Percentiles rank a stretch among this genome's conserved stretches.
phyloP scores from a whole-genome alignment of 2,888 invertebrate genomes.

The Pherbina coryleti region DNA sequence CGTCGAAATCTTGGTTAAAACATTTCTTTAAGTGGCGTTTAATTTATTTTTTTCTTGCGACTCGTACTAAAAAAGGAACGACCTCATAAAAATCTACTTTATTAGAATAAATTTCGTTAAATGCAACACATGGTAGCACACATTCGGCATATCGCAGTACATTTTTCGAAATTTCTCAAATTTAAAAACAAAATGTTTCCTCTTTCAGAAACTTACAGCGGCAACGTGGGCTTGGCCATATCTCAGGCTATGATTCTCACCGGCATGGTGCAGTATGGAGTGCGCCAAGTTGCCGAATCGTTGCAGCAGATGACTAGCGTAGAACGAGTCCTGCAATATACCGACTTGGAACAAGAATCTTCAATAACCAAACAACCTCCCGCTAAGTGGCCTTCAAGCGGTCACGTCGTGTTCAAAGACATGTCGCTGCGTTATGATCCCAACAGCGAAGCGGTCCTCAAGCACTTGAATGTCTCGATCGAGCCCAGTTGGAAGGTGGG shows the following conservation, averaged over 20 bases:
- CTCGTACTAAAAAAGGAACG: too few species aligned
- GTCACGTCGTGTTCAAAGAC: conserved; percentile 72
- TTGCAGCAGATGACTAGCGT: conserved; percentile 81
- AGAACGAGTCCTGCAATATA: conserved; percentile 80
- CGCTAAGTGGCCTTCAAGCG: conserved; percentile 78
- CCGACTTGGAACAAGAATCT: conserved; percentile 75
- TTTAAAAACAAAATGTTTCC: not conserved
- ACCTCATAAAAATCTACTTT: too few species aligned
- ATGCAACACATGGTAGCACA: too few species aligned
- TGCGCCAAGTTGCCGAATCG: conserved; percentile 78
- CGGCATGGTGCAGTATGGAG: conserved; percentile 81
- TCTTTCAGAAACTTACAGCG: conserved; percentile 71
- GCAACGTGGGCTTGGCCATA: conserved; percentile 80
- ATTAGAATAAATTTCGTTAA: too few species aligned
- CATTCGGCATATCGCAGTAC: too few species aligned
- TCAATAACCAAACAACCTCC: conserved; percentile 71
- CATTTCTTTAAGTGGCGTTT: too few species aligned
- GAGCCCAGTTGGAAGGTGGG: conserved; percentile 80
- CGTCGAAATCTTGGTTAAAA: too few species aligned
- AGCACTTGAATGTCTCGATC: conserved; percentile 78
- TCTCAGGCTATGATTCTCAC: conserved; percentile 78
- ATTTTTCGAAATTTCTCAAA: too few species aligned
- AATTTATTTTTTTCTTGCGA: too few species aligned
- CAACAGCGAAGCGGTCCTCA: conserved; percentile 77
- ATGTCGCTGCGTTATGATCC: conserved; percentile 75